Conservation (phyloP, 1,140 invertebrate species). For the Drosophila takahashii region DNA sequence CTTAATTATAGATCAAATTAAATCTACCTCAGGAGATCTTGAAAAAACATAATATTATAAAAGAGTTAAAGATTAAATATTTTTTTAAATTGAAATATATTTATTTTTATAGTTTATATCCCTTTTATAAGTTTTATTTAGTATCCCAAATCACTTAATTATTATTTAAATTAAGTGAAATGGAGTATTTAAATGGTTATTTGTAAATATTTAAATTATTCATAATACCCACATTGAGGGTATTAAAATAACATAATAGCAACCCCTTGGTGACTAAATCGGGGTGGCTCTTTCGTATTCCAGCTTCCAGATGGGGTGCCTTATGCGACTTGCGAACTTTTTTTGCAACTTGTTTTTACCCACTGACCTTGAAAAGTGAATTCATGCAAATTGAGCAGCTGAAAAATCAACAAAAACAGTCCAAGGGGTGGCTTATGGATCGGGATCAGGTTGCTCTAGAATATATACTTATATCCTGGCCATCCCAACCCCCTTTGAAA, state of each 20-base stretch:
- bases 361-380: slow-evolving; percentile 83
- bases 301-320: slow-evolving; percentile 21
- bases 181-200: not conserved
- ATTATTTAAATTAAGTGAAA: not conserved
- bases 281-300: slow-evolving; percentile 50
- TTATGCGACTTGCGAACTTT: slow-evolving; percentile 41
- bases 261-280: slow-evolving; percentile 46
- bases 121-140: too few species aligned
- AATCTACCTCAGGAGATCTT: not conserved
- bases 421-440: slow-evolving; percentile 52
- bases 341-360: slow-evolving; percentile 81
- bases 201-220: not conserved
- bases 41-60: too few species aligned
- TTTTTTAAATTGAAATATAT: too few species aligned
- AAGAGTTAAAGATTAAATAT: too few species aligned
- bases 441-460: slow-evolving; percentile 56
- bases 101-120: too few species aligned
- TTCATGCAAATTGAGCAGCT: slow-evolving; percentile 73
- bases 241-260: slow-evolving; percentile 53
- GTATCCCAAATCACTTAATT: too few species aligned
- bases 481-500: slow-evolving; percentile 16
- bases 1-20: not conserved
- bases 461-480: slow-evolving; percentile 1
- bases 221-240: slow-evolving; percentile 5
- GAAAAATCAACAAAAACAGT: slow-evolving; percentile 44